Evolutionary conservation across 2,113 vertebrate species (phyloP).

Genomic region (Axis porcinus): DNA sequence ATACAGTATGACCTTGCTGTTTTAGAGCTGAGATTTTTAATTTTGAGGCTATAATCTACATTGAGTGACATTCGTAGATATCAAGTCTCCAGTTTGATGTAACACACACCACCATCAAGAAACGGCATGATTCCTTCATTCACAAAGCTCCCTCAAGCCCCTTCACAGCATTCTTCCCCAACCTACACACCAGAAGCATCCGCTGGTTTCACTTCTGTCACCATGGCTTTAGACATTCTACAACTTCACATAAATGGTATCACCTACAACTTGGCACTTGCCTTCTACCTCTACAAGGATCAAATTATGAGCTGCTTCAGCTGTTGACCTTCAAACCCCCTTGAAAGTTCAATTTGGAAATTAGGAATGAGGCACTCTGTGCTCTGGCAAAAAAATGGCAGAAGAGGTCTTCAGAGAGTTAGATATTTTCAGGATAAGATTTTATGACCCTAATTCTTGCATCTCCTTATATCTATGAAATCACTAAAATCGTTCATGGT

Average conservation of each 20-base stretch:
- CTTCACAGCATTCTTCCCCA: neutral
- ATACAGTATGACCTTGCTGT: neutral
- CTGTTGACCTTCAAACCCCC: neutral
- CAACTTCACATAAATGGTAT: neutral
- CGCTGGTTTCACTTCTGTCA: neutral
- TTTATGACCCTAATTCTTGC: neutral
- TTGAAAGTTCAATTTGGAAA: neutral
- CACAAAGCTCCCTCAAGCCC: neutral
- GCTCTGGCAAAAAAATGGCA: neutral
- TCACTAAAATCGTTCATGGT: neutral
- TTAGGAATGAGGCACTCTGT: neutral
- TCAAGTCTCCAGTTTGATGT: neutral
- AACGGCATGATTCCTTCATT: neutral
- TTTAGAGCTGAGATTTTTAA: neutral
- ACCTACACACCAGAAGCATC: neutral
- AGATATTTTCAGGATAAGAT: neutral
- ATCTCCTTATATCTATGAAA: neutral
- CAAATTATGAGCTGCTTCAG: neutral
- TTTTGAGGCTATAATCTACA: neutral
- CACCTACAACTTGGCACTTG: neutral
- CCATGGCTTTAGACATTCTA: neutral
- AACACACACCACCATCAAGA: neutral
- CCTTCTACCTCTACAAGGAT: neutral
- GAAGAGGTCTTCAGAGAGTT: neutral
- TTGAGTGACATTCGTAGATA: neutral